phyloP scores from a whole-genome alignment of 2,113 vertebrate genomes.

The Passer domesticus region DNA sequence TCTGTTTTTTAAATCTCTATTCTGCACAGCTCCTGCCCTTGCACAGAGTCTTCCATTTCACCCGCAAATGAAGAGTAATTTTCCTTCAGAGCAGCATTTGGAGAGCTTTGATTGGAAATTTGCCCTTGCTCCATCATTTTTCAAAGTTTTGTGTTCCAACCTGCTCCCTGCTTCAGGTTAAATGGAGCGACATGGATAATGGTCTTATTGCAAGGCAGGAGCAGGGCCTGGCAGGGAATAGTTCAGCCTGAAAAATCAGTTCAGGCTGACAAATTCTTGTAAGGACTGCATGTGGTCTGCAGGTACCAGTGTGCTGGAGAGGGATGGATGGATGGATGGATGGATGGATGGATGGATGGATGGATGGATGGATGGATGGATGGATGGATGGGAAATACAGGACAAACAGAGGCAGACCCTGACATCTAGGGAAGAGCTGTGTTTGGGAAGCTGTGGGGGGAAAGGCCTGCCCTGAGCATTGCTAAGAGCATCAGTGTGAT shows the following conservation, averaged over 20 bases:
- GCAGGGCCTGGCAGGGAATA: background rate
- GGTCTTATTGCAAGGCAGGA: background rate
- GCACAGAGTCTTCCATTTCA: background rate
- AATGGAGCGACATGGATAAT: background rate
- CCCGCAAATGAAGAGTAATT: background rate
- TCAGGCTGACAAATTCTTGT: background rate
- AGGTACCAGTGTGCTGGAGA: background rate
- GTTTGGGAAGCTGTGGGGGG: background rate
- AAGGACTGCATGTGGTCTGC: background rate
- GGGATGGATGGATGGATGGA: background rate
- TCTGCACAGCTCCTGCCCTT: background rate
- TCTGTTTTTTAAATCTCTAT: background rate
- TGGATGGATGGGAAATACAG: background rate
- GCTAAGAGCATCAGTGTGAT: background rate
- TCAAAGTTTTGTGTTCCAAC: background rate
- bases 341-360: background rate
- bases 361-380: background rate
- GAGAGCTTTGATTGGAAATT: conserved; percentile 3
- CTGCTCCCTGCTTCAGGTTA: background rate
- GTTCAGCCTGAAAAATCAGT: background rate
- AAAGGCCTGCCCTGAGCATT: background rate
- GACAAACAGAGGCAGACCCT: background rate
- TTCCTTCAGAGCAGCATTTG: conserved; percentile 28
- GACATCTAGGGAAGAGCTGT: background rate
- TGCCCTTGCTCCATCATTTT: conserved; percentile 17